Base-by-base conservation (phyloP, 2,797 vertebrate genomes). In the Clarias laeviceps region DNA sequence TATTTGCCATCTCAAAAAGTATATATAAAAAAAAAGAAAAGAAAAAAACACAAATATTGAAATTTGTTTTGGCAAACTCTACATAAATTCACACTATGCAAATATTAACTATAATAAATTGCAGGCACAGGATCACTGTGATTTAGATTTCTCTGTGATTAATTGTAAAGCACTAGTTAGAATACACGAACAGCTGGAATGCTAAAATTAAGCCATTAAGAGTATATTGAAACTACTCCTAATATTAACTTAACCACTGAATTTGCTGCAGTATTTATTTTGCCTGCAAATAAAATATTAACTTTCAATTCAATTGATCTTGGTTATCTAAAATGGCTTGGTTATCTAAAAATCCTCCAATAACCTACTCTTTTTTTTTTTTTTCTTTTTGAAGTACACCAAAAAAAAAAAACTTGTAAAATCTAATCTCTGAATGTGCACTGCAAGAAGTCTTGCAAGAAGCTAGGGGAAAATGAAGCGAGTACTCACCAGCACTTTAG, bases 401-500 rank as follows among this genome's bases (percentile, higher is more conserved):
- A 40, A 40, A 1, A 76, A 76, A 56, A 34, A 77, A 22, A 59
- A 56, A 3, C 0, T 29, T 20, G 27, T 57, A 34, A 78, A 24
- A 34, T 1, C 18, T 59, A 18, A 20, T 37, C 15, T 78, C 15
- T 14, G 50, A 54, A n/a, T 78, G 20, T 15, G 56, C 3, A 2
- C 57, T 61, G 57, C 32, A 78, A 79, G 20, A 37, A 59, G 76
- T 6, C 56, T 61, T 61, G 22, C 0, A 37, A 37, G 27, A 54
- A 54, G 37, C n/a, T 54, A 37, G 27, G 20, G 29, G 59, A 79
- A 50, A 84, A 80, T 79, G 7, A 85, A 88, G 85, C 87, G 4
- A 66, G 20, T 87, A 91, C 97, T 98, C 94, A 99, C 98, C 96
- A 99, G 95, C 14, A 99, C 98, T 96, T 99, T 99, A 0, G 98